phyloP scores from a whole-genome alignment of 2,113 vertebrate species.

The Podarcis raffonei region DNA sequence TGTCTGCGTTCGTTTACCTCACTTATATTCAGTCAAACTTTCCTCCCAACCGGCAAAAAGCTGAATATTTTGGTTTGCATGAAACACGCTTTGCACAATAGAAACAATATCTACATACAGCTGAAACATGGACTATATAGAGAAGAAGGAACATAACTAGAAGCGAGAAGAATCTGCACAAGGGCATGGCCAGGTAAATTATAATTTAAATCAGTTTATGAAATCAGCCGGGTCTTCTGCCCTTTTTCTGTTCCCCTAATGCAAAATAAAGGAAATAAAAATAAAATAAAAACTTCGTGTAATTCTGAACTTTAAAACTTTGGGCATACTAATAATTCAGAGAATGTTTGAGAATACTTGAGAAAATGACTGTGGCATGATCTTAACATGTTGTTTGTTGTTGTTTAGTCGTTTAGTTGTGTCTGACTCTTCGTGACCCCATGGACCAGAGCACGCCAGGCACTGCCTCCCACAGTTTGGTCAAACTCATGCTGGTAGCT shows the following conservation, averaged over 20 bases:
- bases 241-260: not conserved
- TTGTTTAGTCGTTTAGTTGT: too few species aligned
- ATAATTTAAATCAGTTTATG: not conserved
- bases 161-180: not conserved
- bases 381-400: too few species aligned
- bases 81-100: not conserved
- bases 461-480: too few species aligned
- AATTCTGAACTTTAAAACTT: not conserved
- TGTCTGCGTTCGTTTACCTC: not conserved
- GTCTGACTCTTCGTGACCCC: too few species aligned
- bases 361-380: not conserved
- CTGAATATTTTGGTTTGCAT: not conserved
- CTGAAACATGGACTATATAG: not conserved
- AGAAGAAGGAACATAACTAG: not conserved
- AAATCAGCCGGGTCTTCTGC: not conserved
- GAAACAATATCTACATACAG: not conserved
- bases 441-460: too few species aligned
- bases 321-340: not conserved
- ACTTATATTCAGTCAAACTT: not conserved
- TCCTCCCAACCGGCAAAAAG: not conserved
- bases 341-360: not conserved
- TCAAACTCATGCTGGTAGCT: too few species aligned
- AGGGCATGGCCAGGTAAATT: too few species aligned
- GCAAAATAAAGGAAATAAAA: not conserved
- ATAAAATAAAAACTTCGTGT: too few species aligned